Conservation (phyloP, 2,888 invertebrate genomes). For the Penaeus monodon region DNA sequence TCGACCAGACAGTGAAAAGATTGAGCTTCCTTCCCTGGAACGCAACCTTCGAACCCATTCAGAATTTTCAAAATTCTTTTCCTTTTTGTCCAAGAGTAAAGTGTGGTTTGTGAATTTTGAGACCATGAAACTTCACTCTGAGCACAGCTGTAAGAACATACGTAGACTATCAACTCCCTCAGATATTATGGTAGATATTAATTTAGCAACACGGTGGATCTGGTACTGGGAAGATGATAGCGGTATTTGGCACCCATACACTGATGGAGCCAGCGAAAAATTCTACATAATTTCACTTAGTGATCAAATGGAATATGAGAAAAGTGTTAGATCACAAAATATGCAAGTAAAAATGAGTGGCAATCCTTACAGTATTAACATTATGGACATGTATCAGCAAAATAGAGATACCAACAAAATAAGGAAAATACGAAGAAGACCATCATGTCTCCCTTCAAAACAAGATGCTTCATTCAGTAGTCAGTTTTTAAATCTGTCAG, state of each 20-base stretch:
- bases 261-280: conserved; percentile 22
- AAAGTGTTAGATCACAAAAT: background rate
- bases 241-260: conserved; percentile 42
- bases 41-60: background rate
- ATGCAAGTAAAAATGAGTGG: conserved; percentile 2
- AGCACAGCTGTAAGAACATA: background rate
- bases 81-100: background rate
- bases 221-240: conserved; percentile 53
- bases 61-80: conserved; percentile 1
- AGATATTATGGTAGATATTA: conserved; percentile 28
- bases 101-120: conserved; percentile 45
- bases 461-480: conserved; percentile 20
- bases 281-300: conserved; percentile 45
- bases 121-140: conserved; percentile 12
- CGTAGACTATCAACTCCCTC: conserved; percentile 59
- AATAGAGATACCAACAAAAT: conserved; percentile 11
- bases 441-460: background rate
- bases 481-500: conserved; percentile 6
- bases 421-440: conserved; percentile 43
- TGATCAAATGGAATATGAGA: conserved; percentile 46
- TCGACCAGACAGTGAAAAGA: conserved; percentile 24
- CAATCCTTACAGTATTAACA: conserved; percentile 26
- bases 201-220: conserved; percentile 52
- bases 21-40: conserved; percentile 26
- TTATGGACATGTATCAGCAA: conserved; percentile 17